Evolutionary conservation across 2,113 vertebrate species (phyloP).

Genomic region (Prunella fulvescens): DNA sequence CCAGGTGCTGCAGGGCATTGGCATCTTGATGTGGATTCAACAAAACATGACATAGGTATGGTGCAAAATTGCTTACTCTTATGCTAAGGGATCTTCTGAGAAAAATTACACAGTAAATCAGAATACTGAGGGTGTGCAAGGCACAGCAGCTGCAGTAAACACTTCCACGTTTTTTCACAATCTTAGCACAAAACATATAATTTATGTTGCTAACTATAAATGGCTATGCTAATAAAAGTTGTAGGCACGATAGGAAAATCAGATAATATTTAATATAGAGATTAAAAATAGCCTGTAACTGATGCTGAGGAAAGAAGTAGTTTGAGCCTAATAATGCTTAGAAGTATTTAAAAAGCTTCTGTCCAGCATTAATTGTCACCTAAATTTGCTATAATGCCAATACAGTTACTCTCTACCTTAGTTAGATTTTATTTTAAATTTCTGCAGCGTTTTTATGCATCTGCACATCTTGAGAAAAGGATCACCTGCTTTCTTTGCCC

Average conservation of each 20-base stretch:
- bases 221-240: neutral
- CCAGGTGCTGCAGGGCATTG: conserved; percentile 54
- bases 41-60: conserved; percentile 21
- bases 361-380: neutral
- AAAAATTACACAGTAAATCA: neutral
- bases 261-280: neutral
- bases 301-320: neutral
- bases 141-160: neutral
- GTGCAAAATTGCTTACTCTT: conserved; percentile 3
- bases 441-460: neutral
- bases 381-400: neutral
- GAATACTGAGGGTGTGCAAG: neutral
- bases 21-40: conserved; percentile 3
- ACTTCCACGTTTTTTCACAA: neutral
- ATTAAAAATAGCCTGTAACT: neutral
- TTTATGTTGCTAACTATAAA: neutral
- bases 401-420: neutral
- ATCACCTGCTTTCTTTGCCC: neutral
- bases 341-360: neutral
- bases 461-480: neutral
- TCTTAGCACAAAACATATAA: neutral
- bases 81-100: neutral
- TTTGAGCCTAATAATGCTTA: neutral
- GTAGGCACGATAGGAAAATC: neutral
- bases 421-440: neutral